These are phyloP conservation scores for Volucella zonaria DNA, from an alignment of 2,888 invertebrate genomes.

Conservation along the genomic window DNA sequence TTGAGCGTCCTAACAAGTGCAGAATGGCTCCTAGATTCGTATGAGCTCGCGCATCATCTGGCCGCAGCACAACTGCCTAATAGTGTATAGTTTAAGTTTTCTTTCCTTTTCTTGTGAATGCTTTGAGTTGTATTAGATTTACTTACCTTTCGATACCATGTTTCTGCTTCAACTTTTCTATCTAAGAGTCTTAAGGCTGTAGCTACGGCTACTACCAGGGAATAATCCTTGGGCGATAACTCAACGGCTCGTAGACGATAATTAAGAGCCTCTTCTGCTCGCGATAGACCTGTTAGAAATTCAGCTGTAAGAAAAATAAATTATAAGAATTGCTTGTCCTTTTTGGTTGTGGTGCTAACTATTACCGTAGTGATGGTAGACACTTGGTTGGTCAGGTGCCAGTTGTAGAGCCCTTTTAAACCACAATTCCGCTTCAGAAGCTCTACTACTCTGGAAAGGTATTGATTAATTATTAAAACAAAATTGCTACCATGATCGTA, in stretches of 20 bases:
- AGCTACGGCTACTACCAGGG: constrained; percentile 93
- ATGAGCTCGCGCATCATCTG: constrained; percentile 93
- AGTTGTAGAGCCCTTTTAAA: constrained; percentile 92
- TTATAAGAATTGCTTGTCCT: background rate
- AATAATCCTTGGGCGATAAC: constrained; percentile 90
- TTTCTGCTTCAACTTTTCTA: constrained; percentile 91
- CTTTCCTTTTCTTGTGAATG: background rate
- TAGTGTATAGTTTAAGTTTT: background rate
- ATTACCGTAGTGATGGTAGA: constrained; percentile 95
- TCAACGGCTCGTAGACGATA: constrained; percentile 91
- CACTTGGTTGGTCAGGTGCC: constrained; percentile 92
- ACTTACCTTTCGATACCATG: constrained; percentile 91
- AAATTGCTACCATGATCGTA: background rate
- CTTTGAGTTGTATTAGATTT: background rate
- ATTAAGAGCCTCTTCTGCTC: constrained; percentile 91
- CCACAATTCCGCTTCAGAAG: constrained; percentile 93
- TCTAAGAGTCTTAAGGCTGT: constrained; percentile 92
- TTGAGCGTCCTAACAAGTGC: constrained; percentile 95
- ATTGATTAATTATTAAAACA: background rate
- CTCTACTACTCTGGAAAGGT: constrained; percentile 87
- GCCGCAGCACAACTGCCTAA: constrained; percentile 83
- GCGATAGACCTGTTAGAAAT: constrained; percentile 91
- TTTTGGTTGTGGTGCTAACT: background rate
- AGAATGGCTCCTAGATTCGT: constrained; percentile 97
- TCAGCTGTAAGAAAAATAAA: constrained; percentile 86